A percentile compares a stretch with the other conserved stretches of the same genome.
phyloP scores from a whole-genome alignment of 2,888 invertebrate genomes.

The Drosophila paramelanica region DNA sequence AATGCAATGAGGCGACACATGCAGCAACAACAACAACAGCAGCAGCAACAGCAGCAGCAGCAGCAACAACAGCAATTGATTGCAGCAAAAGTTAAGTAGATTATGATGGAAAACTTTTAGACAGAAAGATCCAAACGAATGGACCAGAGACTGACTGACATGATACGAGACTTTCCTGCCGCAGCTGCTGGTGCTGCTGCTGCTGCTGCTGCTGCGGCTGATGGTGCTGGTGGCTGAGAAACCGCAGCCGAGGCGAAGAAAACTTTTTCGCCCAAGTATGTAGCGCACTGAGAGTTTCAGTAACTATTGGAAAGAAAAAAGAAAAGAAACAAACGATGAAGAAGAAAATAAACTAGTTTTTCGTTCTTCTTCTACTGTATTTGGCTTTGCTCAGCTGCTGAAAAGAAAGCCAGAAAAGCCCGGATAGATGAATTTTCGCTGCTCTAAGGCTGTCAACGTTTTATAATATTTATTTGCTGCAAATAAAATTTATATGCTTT shows the following conservation, averaged over 20 bases:
- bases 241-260: conserved; percentile 41
- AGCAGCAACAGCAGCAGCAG: conserved; percentile 13
- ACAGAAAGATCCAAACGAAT: conserved; percentile 28
- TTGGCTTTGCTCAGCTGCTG: conserved; percentile 22
- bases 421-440: conserved; percentile 31
- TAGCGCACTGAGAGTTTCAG: conserved; percentile 45
- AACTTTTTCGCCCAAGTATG: conserved; percentile 53
- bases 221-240: conserved; percentile 12
- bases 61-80: conserved; percentile 71
- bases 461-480: conserved; percentile 57
- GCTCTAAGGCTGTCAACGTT: conserved; percentile 46
- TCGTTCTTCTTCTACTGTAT: conserved; percentile 38
- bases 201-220: conserved; percentile 2
- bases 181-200: conserved; percentile 7
- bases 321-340: conserved; percentile 20
- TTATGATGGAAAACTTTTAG: conserved; percentile 78
- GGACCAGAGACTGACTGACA: conserved; percentile 28
- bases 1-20: conserved; percentile 73
- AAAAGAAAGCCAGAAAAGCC: conserved; percentile 39
- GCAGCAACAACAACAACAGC: conserved; percentile 22
- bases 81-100: conserved; percentile 81
- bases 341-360: conserved; percentile 48
- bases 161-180: conserved; percentile 53
- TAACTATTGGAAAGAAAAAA: conserved; percentile 43
- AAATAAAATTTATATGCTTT: conserved; percentile 57